Evolutionary conservation across 2,888 invertebrate species (phyloP).

Genomic region (Halictus quadricinctus): DNA sequence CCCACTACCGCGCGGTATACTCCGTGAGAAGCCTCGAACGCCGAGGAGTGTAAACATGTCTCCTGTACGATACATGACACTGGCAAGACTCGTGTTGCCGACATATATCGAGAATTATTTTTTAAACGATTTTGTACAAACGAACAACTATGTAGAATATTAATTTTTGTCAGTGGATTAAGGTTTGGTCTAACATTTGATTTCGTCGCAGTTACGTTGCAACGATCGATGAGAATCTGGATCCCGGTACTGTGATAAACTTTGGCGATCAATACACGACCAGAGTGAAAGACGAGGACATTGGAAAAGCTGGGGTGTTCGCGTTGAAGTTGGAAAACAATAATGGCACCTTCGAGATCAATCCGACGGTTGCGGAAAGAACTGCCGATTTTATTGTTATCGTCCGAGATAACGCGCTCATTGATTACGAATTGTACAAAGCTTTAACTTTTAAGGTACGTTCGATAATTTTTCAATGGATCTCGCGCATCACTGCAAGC

Average conservation of each 20-base stretch:
- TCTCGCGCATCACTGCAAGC: neutral
- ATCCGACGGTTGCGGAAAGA: conserved; percentile 91
- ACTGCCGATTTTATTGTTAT: conserved; percentile 91
- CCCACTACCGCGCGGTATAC: too few relatives aligned
- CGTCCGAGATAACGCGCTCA: conserved; percentile 90
- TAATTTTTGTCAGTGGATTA: neutral
- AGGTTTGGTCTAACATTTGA: neutral
- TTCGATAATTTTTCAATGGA: neutral
- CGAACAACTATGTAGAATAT: neutral
- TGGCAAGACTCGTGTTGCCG: too few relatives aligned
- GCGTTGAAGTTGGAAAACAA: conserved; percentile 90
- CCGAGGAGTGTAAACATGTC: too few relatives aligned
- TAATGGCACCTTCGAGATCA: conserved; percentile 94
- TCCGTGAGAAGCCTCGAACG: too few relatives aligned
- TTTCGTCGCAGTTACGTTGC: conserved; percentile 86
- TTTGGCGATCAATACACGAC: conserved; percentile 89
- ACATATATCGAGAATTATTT: too few relatives aligned
- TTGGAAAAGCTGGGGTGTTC: conserved; percentile 93
- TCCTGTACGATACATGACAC: too few relatives aligned
- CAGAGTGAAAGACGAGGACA: conserved; percentile 89
- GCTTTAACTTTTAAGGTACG: conserved; percentile 89
- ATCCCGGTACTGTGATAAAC: conserved; percentile 89
- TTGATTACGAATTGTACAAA: conserved; percentile 93
- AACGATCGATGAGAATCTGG: conserved; percentile 91
- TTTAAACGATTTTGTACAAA: too few relatives aligned